Conservation (phyloP, 2,888 invertebrate genomes). For the Cephonodes hylas region DNA sequence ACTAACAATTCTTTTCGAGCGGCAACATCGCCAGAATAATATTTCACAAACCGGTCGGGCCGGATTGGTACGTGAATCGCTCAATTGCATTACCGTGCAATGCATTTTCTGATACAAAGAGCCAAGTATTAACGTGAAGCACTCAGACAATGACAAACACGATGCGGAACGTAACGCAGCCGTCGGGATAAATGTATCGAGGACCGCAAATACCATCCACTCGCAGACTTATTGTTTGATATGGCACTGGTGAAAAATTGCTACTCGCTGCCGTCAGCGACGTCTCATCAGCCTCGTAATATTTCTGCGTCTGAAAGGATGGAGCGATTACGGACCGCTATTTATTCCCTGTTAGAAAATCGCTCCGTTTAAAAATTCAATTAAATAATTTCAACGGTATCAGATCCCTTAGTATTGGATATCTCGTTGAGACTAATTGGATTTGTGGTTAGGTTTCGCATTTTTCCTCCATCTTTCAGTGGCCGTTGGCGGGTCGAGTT, state of each 20-base stretch:
- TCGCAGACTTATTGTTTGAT: slow-evolving; percentile 67
- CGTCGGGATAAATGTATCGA: slow-evolving; percentile 67
- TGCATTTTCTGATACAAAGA: slow-evolving; percentile 58
- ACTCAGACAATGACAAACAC: slow-evolving; percentile 72
- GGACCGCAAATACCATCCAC: slow-evolving; percentile 58
- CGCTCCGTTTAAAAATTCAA: slow-evolving; percentile 42
- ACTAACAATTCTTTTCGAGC: not conserved
- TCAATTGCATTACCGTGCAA: slow-evolving; percentile 53
- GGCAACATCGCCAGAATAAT: not conserved
- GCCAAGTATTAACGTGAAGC: slow-evolving; percentile 59
- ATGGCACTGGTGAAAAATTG: slow-evolving; percentile 63
- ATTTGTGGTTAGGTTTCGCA: slow-evolving; percentile 59
- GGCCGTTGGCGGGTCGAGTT: slow-evolving; percentile 32
- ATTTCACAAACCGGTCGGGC: slow-evolving; percentile 18
- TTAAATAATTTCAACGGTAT: slow-evolving; percentile 53
- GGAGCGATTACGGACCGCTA: slow-evolving; percentile 11
- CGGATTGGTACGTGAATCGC: slow-evolving; percentile 34
- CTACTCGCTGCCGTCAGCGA: slow-evolving; percentile 29
- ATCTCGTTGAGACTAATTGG: slow-evolving; percentile 67
- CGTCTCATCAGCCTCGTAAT: slow-evolving; percentile 29
- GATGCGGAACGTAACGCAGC: slow-evolving; percentile 54
- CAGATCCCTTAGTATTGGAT: slow-evolving; percentile 54
- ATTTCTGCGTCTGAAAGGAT: slow-evolving; percentile 30
- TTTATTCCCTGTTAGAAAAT: not conserved
- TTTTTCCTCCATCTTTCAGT: slow-evolving; percentile 50